Conservation (phyloP, 2,797 vertebrate genomes). For the Hipposideros larvatus region DNA sequence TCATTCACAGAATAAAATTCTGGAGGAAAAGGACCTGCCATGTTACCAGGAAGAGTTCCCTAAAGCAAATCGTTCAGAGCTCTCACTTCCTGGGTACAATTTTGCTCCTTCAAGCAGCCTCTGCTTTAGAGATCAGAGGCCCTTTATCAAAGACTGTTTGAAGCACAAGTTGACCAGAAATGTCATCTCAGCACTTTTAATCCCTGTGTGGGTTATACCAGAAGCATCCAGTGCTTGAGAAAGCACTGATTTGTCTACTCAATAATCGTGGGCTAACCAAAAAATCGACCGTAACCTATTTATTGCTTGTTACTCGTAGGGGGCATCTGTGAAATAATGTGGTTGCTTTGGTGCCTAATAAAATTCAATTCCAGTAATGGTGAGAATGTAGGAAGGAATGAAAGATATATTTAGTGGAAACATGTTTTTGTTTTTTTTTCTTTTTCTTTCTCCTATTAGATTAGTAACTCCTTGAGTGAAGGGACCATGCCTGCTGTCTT, state of each 20-base stretch:
- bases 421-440: too few species aligned
- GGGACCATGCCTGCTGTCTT: not conserved
- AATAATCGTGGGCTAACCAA: constrained; percentile 41
- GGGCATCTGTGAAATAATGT: constrained; percentile 8
- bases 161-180: constrained; percentile 47
- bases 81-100: constrained; percentile 46
- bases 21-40: not conserved
- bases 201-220: constrained; percentile 35
- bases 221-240: constrained; percentile 43
- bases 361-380: constrained; percentile 18
- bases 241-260: constrained; percentile 55
- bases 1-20: constrained; percentile 1
- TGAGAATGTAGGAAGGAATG: constrained; percentile 58
- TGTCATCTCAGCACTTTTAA: constrained; percentile 21
- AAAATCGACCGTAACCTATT: constrained; percentile 47
- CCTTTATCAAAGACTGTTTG: constrained; percentile 27
- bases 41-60: not conserved
- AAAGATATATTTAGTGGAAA: constrained; percentile 30
- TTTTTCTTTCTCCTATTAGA: not conserved
- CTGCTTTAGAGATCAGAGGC: constrained; percentile 43
- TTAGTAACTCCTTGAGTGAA: not conserved
- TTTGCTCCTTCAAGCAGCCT: constrained; percentile 9
- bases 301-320: not conserved
- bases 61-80: constrained; percentile 9
- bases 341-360: constrained; percentile 20